These are phyloP conservation scores for Falco columbarius DNA, from an alignment of 2,797 vertebrate genomes.

Conservation along the genomic window DNA sequence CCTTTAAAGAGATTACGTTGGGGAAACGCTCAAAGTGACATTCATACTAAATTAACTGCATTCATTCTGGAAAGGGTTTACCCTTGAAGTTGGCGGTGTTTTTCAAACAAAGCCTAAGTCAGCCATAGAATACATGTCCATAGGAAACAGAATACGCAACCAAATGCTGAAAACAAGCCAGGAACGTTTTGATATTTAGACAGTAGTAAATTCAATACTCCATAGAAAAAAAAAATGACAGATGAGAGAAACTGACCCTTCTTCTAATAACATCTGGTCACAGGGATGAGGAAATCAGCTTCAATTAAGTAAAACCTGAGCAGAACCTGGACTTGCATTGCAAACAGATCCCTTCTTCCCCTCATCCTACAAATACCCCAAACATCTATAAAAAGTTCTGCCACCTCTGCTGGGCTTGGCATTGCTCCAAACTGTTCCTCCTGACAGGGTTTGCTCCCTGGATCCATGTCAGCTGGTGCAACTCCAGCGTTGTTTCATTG, in stretches of 20 bases:
- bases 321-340: accelerated
- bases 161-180: neutral
- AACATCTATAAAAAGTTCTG: neutral
- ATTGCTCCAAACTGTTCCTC: neutral
- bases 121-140: neutral
- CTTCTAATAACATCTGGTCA: neutral
- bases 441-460: conserved; percentile 48
- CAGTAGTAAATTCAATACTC: conserved; percentile 9
- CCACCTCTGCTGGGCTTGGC: conserved; percentile 26
- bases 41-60: conserved; percentile 12
- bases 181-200: neutral
- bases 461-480: conserved; percentile 27
- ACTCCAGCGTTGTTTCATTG: conserved; percentile 52
- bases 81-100: conserved; percentile 27
- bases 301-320: neutral
- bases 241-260: neutral
- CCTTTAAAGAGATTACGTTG: conserved; percentile 56
- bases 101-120: conserved; percentile 23
- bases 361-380: neutral
- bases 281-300: neutral
- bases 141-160: conserved; percentile 24
- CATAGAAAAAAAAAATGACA: neutral
- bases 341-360: neutral
- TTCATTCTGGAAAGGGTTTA: neutral
- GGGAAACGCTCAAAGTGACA: conserved; percentile 53